phyloP scores from a whole-genome alignment of 2,888 invertebrate genomes.

The Nineta flava region DNA sequence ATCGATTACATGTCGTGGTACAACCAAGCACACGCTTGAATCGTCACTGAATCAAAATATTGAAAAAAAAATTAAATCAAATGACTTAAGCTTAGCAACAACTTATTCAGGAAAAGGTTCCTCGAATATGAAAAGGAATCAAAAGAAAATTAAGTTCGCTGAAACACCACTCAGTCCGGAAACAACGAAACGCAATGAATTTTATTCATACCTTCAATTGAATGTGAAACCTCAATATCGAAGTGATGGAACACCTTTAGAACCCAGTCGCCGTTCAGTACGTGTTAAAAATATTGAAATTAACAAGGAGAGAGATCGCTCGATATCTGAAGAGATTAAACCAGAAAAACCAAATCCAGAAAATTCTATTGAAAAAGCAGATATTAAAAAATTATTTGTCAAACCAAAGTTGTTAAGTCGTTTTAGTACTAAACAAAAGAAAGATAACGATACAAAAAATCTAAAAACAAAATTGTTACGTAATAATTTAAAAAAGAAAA shows the following conservation, averaged over 20 bases:
- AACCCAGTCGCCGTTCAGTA: conserved; percentile 22
- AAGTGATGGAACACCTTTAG: conserved; percentile 17
- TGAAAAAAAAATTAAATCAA: no score
- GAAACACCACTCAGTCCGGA: conserved; percentile 20
- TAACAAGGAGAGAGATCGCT: conserved; percentile 2
- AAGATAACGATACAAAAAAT: no score
- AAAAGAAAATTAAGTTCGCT: not conserved
- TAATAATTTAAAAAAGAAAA: no score
- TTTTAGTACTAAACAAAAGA: no score
- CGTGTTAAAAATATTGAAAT: conserved; percentile 20
- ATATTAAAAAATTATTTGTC: conserved; percentile 1
- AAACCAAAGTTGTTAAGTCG: not conserved
- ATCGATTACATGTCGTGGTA: no score
- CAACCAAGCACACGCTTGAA: no score
- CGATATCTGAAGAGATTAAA: not conserved
- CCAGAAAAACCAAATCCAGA: not conserved
- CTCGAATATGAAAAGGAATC: not conserved
- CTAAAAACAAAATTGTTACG: no score
- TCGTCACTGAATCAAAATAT: no score
- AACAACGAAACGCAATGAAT: conserved; percentile 22
- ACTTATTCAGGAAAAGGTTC: no score
- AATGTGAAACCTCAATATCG: conserved; percentile 20
- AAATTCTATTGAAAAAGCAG: not conserved
- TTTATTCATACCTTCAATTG: conserved; percentile 26
- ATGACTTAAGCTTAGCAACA: no score